Percentiles rank a stretch among this genome's conserved stretches.
Conservation (phyloP, 1,140 invertebrate genomes). For the Orius insidiosus region DNA sequence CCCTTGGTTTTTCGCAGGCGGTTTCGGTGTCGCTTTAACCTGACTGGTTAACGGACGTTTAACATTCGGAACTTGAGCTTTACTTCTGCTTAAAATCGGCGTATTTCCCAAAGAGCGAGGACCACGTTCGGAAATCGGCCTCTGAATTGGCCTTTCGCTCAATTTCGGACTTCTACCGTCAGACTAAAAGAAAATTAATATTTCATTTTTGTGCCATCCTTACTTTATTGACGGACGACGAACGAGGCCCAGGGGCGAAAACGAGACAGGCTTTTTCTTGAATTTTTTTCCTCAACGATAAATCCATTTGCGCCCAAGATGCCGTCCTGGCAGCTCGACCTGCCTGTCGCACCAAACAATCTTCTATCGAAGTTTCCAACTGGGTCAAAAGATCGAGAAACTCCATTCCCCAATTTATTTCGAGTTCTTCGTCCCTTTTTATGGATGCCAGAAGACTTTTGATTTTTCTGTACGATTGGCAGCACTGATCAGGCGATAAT, state of each 20-base stretch:
- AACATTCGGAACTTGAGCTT: background rate
- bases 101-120: too few relatives aligned
- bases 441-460: slow-evolving; percentile 26
- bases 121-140: too few relatives aligned
- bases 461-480: slow-evolving; percentile 40
- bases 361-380: slow-evolving; percentile 35
- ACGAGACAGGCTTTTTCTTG: slow-evolving; percentile 39
- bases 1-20: background rate
- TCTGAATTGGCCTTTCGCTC: too few relatives aligned
- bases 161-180: background rate
- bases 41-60: background rate
- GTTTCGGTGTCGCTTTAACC: background rate
- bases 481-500: slow-evolving; percentile 49
- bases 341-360: slow-evolving; percentile 41
- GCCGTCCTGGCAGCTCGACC: slow-evolving; percentile 39
- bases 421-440: slow-evolving; percentile 22
- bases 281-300: slow-evolving; percentile 37
- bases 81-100: background rate
- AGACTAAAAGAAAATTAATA: background rate
- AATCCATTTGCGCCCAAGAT: slow-evolving; percentile 43
- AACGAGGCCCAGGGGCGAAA: slow-evolving; percentile 27
- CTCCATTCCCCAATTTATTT: slow-evolving; percentile 26
- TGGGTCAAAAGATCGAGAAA: slow-evolving; percentile 29
- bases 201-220: background rate
- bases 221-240: slow-evolving; percentile 3